A percentile compares a stretch with the other conserved stretches of the same genome.
Evolutionary conservation across 2,113 vertebrate species (phyloP).

Genomic region (Pygoscelis adeliae): DNA sequence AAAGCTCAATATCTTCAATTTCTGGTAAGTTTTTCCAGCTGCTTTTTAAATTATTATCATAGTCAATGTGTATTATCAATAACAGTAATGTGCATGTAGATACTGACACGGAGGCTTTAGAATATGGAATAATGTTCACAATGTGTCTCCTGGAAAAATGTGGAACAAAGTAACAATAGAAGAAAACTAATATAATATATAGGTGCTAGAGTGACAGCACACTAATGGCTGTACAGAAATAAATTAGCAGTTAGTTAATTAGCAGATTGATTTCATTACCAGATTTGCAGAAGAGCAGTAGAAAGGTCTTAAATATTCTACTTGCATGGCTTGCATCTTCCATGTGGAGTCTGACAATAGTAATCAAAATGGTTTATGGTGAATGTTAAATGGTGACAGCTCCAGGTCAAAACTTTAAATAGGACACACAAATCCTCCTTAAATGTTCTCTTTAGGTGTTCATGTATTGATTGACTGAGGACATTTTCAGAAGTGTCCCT

Average conservation of each 20-base stretch:
- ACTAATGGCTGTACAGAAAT: background rate
- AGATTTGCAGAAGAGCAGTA: background rate
- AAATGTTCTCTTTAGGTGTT: background rate
- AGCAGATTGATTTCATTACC: conserved; percentile 28
- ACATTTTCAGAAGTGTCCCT: background rate
- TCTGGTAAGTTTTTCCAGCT: background rate
- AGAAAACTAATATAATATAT: background rate
- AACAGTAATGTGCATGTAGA: background rate
- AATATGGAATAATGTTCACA: background rate
- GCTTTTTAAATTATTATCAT: conserved; percentile 10
- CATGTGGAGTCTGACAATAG: background rate
- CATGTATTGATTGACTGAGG: background rate
- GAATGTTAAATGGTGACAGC: background rate
- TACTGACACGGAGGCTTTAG: background rate
- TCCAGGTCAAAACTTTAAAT: background rate
- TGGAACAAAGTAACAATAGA: background rate
- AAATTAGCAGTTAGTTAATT: conserved; percentile 34
- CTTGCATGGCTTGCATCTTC: background rate
- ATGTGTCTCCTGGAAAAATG: background rate
- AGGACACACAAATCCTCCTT: background rate
- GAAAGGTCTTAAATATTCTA: background rate
- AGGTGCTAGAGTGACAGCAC: background rate
- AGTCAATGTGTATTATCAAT: background rate
- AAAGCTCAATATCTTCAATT: background rate
- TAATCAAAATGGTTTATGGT: background rate